Evolutionary conservation across 1,140 invertebrate species (phyloP).

Genomic region (Palaemon carinicauda): DNA sequence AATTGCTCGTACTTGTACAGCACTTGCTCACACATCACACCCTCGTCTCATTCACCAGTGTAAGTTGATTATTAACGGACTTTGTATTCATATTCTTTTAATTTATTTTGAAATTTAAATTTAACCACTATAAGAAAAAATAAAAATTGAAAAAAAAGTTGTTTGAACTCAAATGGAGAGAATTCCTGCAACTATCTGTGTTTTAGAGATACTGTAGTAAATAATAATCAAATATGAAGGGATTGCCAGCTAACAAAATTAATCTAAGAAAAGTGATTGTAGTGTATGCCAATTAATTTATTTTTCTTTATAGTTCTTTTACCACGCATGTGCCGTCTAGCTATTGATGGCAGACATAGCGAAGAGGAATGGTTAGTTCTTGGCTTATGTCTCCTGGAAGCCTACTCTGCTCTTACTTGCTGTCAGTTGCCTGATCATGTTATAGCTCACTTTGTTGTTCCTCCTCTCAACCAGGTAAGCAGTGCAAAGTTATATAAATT

Average conservation of each 20-base stretch:
- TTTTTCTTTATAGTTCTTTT: constrained; percentile 70
- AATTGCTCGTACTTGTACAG: constrained; percentile 65
- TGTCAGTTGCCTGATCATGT: constrained; percentile 67
- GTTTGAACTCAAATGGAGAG: too few species aligned
- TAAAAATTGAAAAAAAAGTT: too few species aligned
- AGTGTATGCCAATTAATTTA: not conserved
- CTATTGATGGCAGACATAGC: constrained; percentile 68
- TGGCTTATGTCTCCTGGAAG: constrained; percentile 72
- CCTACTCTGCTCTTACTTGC: constrained; percentile 74
- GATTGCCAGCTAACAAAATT: too few species aligned
- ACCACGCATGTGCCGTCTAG: constrained; percentile 71
- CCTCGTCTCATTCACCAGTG: constrained; percentile 68
- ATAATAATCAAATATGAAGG: too few species aligned
- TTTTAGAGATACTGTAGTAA: too few species aligned
- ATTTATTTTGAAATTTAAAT: not conserved
- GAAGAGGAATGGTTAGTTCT: constrained; percentile 71
- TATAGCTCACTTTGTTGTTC: constrained; percentile 50
- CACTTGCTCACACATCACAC: constrained; percentile 65
- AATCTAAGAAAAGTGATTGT: too few species aligned
- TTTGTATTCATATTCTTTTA: not conserved
- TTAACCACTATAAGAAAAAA: too few species aligned
- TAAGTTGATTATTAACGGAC: constrained; percentile 61
- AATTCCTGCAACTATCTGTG: too few species aligned
- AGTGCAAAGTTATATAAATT: not conserved
- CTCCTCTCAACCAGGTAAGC: constrained; percentile 43